phyloP scores from a whole-genome alignment of 2,888 invertebrate species.

The Proisotoma minuta region DNA sequence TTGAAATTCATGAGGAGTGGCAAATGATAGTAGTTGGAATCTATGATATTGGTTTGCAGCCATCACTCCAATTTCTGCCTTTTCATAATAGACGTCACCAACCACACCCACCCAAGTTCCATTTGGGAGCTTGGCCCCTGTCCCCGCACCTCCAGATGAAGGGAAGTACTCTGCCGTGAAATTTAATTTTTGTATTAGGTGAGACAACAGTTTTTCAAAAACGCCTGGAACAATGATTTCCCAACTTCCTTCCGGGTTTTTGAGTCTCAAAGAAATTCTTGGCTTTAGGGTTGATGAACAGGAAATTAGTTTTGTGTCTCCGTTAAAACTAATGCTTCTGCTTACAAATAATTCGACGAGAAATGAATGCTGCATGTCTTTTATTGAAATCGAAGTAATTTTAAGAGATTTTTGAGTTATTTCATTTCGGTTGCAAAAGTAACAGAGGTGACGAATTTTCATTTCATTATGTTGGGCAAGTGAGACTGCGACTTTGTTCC shows the following conservation, averaged over 20 bases:
- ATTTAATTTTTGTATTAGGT: conserved; percentile 13
- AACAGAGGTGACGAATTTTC: no score
- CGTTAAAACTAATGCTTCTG: background rate
- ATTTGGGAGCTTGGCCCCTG: conserved; percentile 12
- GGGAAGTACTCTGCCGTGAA: conserved; percentile 23
- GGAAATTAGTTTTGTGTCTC: no score
- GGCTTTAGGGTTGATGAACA: background rate
- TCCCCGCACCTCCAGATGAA: conserved; percentile 24
- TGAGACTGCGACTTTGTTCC: no score
- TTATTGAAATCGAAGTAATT: background rate
- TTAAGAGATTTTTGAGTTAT: background rate
- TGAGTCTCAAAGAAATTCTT: background rate
- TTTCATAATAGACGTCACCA: conserved; percentile 19
- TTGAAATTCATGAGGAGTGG: background rate
- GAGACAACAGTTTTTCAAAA: background rate
- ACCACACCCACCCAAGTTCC: conserved; percentile 29
- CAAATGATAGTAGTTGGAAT: background rate
- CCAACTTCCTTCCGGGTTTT: background rate
- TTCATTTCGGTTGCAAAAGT: no score
- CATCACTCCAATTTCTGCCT: conserved; percentile 22
- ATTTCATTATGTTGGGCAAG: no score
- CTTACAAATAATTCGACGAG: background rate
- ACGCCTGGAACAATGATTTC: conserved; percentile 1
- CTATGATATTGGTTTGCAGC: conserved; percentile 10
- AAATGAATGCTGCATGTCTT: no score